Base-by-base conservation (phyloP, 2,797 vertebrate species). In the Aythya fuligula region DNA sequence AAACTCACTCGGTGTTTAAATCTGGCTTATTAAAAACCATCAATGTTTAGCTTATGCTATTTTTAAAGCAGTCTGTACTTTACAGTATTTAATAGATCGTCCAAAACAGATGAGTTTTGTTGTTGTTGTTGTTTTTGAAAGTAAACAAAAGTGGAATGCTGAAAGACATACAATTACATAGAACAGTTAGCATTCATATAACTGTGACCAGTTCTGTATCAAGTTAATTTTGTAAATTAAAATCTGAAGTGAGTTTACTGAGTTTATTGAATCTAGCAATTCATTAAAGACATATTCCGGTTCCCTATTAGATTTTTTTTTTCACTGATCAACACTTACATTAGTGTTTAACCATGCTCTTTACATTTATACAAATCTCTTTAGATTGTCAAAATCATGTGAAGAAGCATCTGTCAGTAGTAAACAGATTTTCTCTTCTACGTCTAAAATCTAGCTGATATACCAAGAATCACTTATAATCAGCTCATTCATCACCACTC, bases 21-120 rank as follows among this genome's bases (percentile, higher is more conserved):
- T 80, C 92, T 89, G 94, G 69, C 93, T 96, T 96, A 95, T 97
- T 97, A 94, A 95, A 97, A 97, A 74, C 61, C 81, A 89, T 87
- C 47, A 80, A 20, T 89, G 83, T 93, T 96, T 92, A 92, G 66
- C 49, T 92, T 93, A 79, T 72, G 58, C 62, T 94, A 75, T 95
- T 96, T 96, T 95, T 95, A 87, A 96, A 94, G 74, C 53, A 72
- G 67, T 30, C 81, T 92, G 57, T 77, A 74, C 65, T 70, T 47
- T 9, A 5, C 17, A 93, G 87, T 61, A 74, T 86, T 87, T 94
- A 93, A 89, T 27, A 51, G 61, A 51, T 30, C 87, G 75, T 70
- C 89, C 71, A 74, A 93, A 95, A 65, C 87, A 92, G 62, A 65
- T 32, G 61, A 80, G 19, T 39, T 60, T 64, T 38, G 4, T 25